Evolutionary conservation across 2,888 invertebrate species (phyloP), one percentile per base, ranked within the genome.

Genomic region (Bellardia bayeri): DNA sequence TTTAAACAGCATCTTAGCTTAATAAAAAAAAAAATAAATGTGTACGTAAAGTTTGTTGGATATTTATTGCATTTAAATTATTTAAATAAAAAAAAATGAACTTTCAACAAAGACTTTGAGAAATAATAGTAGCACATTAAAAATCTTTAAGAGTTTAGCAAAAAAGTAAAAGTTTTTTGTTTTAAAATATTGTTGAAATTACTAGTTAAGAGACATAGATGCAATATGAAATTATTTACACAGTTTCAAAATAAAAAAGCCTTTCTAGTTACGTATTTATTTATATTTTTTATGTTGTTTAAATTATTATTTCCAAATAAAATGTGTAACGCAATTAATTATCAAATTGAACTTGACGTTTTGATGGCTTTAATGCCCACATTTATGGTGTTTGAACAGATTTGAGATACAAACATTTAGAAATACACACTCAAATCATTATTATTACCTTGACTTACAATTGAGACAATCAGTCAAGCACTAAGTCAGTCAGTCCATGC

Each of bases 371-470:
- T 66, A 49, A 66, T 69, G 23, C 69, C 83, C 69, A 78, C 76
- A 76, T 69, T 71, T 54, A 37, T 11, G 30, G 30, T 30, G 30
- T 58, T 11, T 30, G 33, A 58, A 11, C 11, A 13, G 23, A 8
- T 83, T 83, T 45, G 33, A 33, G 40, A 51, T 66, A 58, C 7
- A 42, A 63, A 63, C 51, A 51, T 66, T 58, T 40, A 40, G 63
- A 23, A 11, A 69, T 69, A 58, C 30, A 51, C 9, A 64, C 14
- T 45, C 14, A 40, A 51, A 51, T 16, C 30, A 72, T 49, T 40
- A 40, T 66, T 45, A 63, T 75, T 79, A 80, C 86, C 86, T 86
- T 86, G 86, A 86, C 86, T 83, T 86, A 86, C 79, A 80, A 86
- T 56, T 58, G 75, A 75, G 71, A 64, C 66, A 86, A 69, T 72